These are phyloP conservation scores for Coleophora deauratella DNA, from an alignment of 2,888 invertebrate species.

Conservation along the genomic window DNA sequence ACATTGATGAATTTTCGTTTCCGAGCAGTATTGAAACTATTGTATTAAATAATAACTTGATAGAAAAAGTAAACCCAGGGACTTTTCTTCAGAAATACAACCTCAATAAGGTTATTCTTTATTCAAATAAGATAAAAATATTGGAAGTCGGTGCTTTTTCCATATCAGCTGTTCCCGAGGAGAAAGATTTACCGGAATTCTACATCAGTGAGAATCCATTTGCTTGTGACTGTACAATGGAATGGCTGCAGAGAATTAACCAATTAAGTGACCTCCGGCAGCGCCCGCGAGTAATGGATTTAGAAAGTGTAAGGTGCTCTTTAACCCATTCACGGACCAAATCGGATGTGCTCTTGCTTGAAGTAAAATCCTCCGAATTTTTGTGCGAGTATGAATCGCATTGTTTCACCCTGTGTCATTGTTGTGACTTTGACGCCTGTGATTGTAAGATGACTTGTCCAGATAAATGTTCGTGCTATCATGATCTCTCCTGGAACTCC, in stretches of 20 bases:
- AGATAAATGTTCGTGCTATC: constrained; percentile 88
- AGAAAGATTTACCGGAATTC: constrained; percentile 83
- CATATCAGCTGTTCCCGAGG: constrained; percentile 77
- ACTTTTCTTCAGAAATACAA: constrained; percentile 81
- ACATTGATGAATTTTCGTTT: constrained; percentile 79
- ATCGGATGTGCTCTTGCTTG: constrained; percentile 76
- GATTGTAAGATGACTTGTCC: constrained; percentile 95
- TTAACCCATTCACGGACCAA: constrained; percentile 79
- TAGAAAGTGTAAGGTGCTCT: constrained; percentile 84
- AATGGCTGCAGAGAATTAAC: constrained; percentile 88
- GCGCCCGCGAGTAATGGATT: constrained; percentile 86
- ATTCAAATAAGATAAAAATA: constrained; percentile 81
- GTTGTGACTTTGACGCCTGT: constrained; percentile 92
- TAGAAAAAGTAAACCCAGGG: constrained; percentile 79
- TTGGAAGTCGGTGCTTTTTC: constrained; percentile 82
- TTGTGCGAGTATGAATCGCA: constrained; percentile 87
- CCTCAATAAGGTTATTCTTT: constrained; percentile 83
- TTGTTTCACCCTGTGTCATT: constrained; percentile 90
- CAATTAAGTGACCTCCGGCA: constrained; percentile 81
- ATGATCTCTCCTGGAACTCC: constrained; percentile 89
- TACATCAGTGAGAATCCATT: constrained; percentile 88
- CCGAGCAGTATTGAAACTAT: constrained; percentile 83
- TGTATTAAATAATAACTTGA: constrained; percentile 83
- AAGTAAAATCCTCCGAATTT: constrained; percentile 83
- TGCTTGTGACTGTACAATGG: constrained; percentile 90